These are phyloP conservation scores for Dendrocincla tyrannina DNA, from an alignment of 2,797 vertebrate species.

Conservation along the genomic window DNA sequence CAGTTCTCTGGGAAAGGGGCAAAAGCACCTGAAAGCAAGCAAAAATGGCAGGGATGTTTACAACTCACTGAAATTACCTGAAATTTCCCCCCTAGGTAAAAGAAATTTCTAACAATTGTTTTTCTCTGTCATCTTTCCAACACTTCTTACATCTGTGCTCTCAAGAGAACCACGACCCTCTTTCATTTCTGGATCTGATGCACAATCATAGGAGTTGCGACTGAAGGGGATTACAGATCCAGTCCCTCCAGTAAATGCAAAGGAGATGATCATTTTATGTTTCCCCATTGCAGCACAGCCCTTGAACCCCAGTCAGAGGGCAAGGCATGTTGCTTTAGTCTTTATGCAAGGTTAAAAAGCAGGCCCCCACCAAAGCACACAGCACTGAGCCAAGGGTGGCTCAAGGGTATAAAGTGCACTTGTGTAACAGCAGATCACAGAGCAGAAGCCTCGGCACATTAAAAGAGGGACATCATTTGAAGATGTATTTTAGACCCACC, in stretches of 20 bases:
- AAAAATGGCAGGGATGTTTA: slow-evolving; percentile 16
- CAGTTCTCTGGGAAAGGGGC: neutral
- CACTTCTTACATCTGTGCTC: neutral
- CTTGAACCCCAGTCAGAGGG: neutral
- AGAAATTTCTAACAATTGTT: slow-evolving; percentile 40
- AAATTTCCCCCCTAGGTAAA: slow-evolving; percentile 10
- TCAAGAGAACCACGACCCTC: neutral
- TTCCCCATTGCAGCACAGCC: neutral
- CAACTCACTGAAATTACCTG: neutral
- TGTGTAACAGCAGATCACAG: accelerated
- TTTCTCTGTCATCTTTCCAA: slow-evolving; percentile 22
- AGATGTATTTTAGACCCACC: neutral
- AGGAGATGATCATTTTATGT: neutral
- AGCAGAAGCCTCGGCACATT: neutral
- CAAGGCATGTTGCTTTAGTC: neutral
- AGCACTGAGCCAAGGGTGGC: neutral
- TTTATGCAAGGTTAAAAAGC: neutral
- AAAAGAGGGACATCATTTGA: neutral
- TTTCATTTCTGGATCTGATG: neutral
- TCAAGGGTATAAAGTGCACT: neutral
- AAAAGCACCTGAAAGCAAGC: neutral
- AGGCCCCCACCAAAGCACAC: neutral
- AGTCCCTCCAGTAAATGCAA: neutral
- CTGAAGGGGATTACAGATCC: neutral
- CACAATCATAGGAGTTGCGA: neutral